A percentile compares a stretch with the other conserved stretches of the same genome.
These are phyloP conservation scores for Pyxicephalus adspersus DNA, from an alignment of 2,113 vertebrate genomes.

Conservation along the genomic window DNA sequence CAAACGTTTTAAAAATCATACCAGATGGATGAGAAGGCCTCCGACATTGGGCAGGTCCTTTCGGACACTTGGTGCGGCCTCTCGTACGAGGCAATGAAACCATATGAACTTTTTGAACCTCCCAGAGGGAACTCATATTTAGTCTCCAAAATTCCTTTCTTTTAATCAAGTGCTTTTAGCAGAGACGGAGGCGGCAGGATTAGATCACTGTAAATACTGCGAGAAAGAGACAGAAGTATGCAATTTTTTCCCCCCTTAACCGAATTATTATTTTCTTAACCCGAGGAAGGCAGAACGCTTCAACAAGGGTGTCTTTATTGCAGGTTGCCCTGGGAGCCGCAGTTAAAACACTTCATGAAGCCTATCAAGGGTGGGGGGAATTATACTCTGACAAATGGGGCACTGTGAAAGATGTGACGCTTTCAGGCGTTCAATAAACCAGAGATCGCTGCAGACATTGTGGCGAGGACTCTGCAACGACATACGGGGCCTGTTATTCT, in stretches of 20 bases:
- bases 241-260: background rate
- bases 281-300: background rate
- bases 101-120: background rate
- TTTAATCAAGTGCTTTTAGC: too few species aligned
- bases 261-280: conserved; percentile 34
- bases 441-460: background rate
- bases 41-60: background rate
- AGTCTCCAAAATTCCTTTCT: background rate
- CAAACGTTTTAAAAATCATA: too few species aligned
- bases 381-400: conserved; percentile 27
- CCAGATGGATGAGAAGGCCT: too few species aligned
- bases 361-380: background rate
- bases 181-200: background rate
- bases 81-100: background rate
- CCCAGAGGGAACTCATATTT: background rate
- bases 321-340: background rate
- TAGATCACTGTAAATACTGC: background rate
- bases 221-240: background rate
- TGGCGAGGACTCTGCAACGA: background rate
- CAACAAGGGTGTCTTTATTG: conserved; percentile 26
- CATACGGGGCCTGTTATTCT: conserved; percentile 3
- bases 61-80: background rate
- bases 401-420: conserved; percentile 6
- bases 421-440: conserved; percentile 18
- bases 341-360: conserved; percentile 11